These are phyloP conservation scores for Spilosoma lubricipeda DNA, from an alignment of 2,888 invertebrate species.

Conservation along the genomic window DNA sequence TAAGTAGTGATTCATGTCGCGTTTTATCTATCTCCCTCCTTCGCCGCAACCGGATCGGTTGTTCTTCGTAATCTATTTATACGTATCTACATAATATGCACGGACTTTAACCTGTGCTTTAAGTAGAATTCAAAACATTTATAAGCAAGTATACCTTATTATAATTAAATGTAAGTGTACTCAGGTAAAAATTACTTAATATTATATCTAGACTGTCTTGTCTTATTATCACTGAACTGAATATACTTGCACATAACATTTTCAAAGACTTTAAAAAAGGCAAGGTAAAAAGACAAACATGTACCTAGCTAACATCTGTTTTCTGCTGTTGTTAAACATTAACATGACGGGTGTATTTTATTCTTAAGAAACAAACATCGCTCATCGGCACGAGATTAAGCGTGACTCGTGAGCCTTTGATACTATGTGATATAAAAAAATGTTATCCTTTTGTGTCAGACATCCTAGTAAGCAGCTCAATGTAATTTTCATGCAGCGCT, in stretches of 20 bases:
- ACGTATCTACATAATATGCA: conserved; percentile 79
- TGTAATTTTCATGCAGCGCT: conserved; percentile 82
- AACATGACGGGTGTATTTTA: not conserved
- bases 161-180: not conserved
- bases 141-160: not conserved
- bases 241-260: not conserved
- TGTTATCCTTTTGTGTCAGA: conserved; percentile 42
- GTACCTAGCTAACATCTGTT: not conserved
- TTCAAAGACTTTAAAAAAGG: no score
- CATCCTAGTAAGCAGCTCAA: conserved; percentile 56
- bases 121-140: conserved; percentile 59
- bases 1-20: conserved; percentile 86
- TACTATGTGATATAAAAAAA: not conserved
- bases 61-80: conserved; percentile 86
- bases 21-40: conserved; percentile 86
- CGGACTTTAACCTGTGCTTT: conserved; percentile 75
- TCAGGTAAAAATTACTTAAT: not conserved
- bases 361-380: not conserved
- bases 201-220: not conserved
- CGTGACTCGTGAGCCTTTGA: not conserved
- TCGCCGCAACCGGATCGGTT: conserved; percentile 85
- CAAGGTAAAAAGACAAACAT: no score
- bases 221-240: not conserved
- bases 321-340: not conserved
- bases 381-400: not conserved